Base-by-base conservation (phyloP, 1,140 invertebrate genomes). In the Sweltsa coloradensis region DNA sequence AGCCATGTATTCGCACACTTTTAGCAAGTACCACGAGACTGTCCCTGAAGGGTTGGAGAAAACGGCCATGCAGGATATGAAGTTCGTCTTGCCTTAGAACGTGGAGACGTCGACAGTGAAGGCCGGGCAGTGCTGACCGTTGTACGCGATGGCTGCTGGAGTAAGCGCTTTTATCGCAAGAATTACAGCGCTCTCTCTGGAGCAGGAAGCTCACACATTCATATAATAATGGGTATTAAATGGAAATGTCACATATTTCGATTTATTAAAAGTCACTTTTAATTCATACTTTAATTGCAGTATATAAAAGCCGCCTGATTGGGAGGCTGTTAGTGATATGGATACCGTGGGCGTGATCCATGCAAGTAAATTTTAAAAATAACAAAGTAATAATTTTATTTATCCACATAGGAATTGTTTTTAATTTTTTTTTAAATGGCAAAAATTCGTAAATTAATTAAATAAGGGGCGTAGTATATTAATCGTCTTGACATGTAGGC, bases 71-170 rank as follows among this genome's bases (percentile, higher is more conserved):
- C 16, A 49, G 27, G 29, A 27, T 7, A 53, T 57, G 46, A 48
- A 37, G 39, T 18, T 16, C 13, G 9, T n/a, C 18, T 57, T 24
- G 57, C 57, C 1, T 34, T 40, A 26, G 37, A 50, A 22, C 13
- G 9, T 36, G 49, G 16, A 9, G 52, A 64, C 31, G 45, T 65
- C 27, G 54, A 62, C 47, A 50, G 55, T 21, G 54, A 62, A 19
- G 63, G 60, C 41, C 43, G 57, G 29, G 60, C 62, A 5, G 51
- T 54, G 25, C 58, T 67, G 19, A 54, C 54, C 14, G 62, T 64
- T 16, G 51, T 59, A 34, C 52, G 51, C 23, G 63, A 66, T 46
- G 62, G 60, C 9, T 43, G 36, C 34, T 65, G 58, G 58, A 34
- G 46, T 7, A 63, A 65, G 49, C 42, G 61, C 42, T 62, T 55